Evolutionary conservation across 2,113 vertebrate species (phyloP).

Genomic region (Carassius gibelio): DNA sequence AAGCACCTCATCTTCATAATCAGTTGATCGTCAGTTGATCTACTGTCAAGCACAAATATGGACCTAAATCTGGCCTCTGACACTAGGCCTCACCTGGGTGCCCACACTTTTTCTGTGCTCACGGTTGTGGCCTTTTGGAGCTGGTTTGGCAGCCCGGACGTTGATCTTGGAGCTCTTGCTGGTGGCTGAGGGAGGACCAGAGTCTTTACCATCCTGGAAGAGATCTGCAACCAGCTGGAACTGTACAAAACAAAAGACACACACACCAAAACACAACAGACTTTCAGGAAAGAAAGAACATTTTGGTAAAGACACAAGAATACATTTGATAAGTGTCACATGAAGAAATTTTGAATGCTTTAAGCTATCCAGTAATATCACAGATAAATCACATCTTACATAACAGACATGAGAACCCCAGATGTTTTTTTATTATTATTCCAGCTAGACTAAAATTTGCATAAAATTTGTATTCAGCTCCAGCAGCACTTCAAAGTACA

Average conservation of each 20-base stretch:
- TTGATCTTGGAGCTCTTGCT: constrained; percentile 74
- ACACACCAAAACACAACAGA: neutral
- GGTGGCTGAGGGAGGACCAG: neutral
- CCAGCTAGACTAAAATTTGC: neutral
- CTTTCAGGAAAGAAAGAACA: neutral
- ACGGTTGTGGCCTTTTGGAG: constrained; percentile 82
- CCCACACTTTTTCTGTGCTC: constrained; percentile 93
- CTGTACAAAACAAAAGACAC: constrained; percentile 66
- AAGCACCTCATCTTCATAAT: neutral
- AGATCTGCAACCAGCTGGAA: constrained; percentile 88
- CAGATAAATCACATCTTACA: neutral
- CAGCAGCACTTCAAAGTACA: constrained; percentile 21
- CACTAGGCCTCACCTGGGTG: constrained; percentile 80
- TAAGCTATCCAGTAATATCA: neutral
- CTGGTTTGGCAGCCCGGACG: constrained; percentile 77
- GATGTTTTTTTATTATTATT: neutral
- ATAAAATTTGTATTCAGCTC: constrained; percentile 18
- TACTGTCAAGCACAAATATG: neutral
- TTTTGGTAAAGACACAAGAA: neutral
- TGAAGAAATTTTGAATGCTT: neutral
- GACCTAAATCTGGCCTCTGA: neutral
- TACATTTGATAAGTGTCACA: neutral
- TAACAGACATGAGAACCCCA: neutral
- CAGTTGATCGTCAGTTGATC: neutral
- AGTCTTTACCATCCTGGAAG: constrained; percentile 82